These are phyloP conservation scores for Montipora efflorescens DNA, from an alignment of 64 coral and sea anemone species.

Conservation along the genomic window DNA sequence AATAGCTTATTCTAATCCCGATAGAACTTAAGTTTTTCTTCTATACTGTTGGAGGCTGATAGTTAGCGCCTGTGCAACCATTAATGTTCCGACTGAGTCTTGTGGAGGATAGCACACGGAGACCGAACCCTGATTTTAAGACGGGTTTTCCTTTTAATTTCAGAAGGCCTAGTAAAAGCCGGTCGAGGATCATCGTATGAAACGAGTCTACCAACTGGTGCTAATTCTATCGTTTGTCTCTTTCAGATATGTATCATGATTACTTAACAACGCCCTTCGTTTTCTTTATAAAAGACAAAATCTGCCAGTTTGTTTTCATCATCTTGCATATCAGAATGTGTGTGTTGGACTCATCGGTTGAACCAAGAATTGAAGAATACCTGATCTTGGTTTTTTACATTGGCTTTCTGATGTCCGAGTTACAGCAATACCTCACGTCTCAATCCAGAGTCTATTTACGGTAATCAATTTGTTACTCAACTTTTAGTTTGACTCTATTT, in stretches of 20 bases:
- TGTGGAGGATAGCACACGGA: too few relatives aligned
- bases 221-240: neutral
- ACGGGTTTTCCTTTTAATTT: too few relatives aligned
- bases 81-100: too few relatives aligned
- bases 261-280: constrained; percentile 44
- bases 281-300: constrained; percentile 35
- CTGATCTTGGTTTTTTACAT: constrained; percentile 43
- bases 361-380: constrained; percentile 24
- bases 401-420: constrained; percentile 4
- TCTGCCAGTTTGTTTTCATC: constrained; percentile 30
- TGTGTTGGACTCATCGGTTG: neutral
- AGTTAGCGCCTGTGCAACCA: too few relatives aligned
- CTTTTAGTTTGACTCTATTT: neutral
- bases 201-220: too few relatives aligned
- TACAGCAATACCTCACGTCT: constrained; percentile 33
- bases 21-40: too few relatives aligned
- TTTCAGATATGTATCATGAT: constrained; percentile 24
- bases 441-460: constrained; percentile 1
- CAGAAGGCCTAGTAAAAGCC: too few relatives aligned
- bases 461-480: neutral
- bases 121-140: too few relatives aligned
- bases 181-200: too few relatives aligned
- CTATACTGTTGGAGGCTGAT: too few relatives aligned
- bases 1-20: too few relatives aligned
- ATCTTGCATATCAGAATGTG: constrained; percentile 30